Evolutionary conservation across 2,113 vertebrate genomes (phyloP).

Genomic region (Syngnathus typhle): DNA sequence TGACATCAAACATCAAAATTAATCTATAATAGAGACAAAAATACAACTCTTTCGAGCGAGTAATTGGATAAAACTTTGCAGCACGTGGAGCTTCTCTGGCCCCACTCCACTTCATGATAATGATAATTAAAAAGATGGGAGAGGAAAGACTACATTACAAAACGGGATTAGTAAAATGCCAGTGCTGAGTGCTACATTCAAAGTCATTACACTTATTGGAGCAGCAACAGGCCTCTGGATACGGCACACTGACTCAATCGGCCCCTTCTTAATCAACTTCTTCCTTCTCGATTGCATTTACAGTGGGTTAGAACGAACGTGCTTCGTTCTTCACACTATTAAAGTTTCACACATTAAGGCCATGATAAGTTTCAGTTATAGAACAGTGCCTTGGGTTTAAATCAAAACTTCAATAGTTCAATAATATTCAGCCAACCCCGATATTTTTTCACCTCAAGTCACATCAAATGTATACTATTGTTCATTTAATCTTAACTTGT

Average conservation of each 20-base stretch:
- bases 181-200: slow-evolving; percentile 52
- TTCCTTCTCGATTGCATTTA: slow-evolving; percentile 54
- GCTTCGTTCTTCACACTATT: slow-evolving; percentile 43
- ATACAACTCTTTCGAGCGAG: slow-evolving; percentile 59
- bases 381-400: slow-evolving; percentile 33
- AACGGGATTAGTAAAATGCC: slow-evolving; percentile 64
- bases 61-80: slow-evolving; percentile 70
- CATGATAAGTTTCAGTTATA: slow-evolving; percentile 24
- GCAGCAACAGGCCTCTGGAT: slow-evolving; percentile 54
- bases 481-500: neutral
- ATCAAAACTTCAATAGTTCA: slow-evolving; percentile 11
- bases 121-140: slow-evolving; percentile 70
- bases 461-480: no score
- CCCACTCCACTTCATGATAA: slow-evolving; percentile 69
- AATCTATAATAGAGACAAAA: slow-evolving; percentile 67
- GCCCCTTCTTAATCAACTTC: slow-evolving; percentile 60
- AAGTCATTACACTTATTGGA: slow-evolving; percentile 60
- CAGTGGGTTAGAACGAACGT: slow-evolving; percentile 41
- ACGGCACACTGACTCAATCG: slow-evolving; percentile 55
- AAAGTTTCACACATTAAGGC: slow-evolving; percentile 36
- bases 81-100: slow-evolving; percentile 55
- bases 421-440: neutral
- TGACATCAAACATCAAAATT: slow-evolving; percentile 51
- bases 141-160: slow-evolving; percentile 60
- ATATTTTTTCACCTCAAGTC: neutral